Evolutionary conservation across 2,888 invertebrate species (phyloP), one percentile per base, ranked within the genome.

Genomic region (Xanthorhoe designata): DNA sequence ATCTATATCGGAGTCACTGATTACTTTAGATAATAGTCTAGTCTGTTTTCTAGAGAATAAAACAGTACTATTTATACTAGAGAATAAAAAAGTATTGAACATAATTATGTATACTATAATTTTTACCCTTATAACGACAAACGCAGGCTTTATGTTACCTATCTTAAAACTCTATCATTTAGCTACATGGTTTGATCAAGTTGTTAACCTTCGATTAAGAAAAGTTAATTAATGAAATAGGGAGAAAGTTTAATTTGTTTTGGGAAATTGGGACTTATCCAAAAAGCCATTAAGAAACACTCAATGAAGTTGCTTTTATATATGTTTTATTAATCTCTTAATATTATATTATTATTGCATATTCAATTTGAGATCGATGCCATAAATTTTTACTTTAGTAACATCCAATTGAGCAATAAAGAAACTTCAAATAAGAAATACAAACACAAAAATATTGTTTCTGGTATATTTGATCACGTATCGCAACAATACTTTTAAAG

Each of bases 401-500:
- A 7, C 7, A 32, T 32, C 7, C 32, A 32, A 32, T 32, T 32
- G 32, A 7, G 32, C 32, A 32, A 32, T 32, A 32, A 32, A 13
- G 13, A 42, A 42, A 0, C 38, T 49, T 56, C 38, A 62, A 32
- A 19, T n/a, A 52, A 47, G 32, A 55, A 32, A 60, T 35, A 55
- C 38, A 56, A 55, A 29, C 55, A 50, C 55, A 68, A 67, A 65
- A 71, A 66, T 68, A 67, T 65, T 66, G 67, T 70, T 73, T 70
- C 62, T 75, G 70, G 67, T 70, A 74, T 74, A 77, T 78, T 76
- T 73, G 74, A 76, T 76, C 78, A 83, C 78, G 84, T 82, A 75
- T 69, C 71, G 78, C 81, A 83, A 84, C 79, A 85, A 87, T 81
- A 81, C 80, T 81, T 81, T 83, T 80, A 80, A 80, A 83, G 78